Evolutionary conservation across 92 coral and sea anemone genomes (phyloP).

Genomic region (Porites cylindrica): DNA sequence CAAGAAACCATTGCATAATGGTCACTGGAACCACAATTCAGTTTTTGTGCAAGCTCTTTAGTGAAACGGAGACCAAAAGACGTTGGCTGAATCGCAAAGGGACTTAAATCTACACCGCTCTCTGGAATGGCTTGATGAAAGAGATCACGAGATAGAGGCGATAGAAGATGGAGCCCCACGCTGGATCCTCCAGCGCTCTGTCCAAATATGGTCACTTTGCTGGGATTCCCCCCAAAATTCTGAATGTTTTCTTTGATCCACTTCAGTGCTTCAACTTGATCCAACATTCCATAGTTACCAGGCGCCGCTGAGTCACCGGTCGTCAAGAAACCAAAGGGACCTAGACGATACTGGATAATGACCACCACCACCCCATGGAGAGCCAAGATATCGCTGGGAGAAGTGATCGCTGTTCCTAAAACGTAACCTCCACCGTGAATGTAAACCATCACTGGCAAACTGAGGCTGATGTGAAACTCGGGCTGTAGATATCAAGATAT

Average conservation of each 20-base stretch:
- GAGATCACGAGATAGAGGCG: constrained; percentile 62
- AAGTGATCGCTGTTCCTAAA: background rate
- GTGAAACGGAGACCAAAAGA: constrained; percentile 34
- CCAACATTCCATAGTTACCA: constrained; percentile 48
- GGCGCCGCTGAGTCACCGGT: too few species aligned
- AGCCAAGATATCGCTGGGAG: too few species aligned
- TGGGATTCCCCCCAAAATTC: constrained; percentile 82
- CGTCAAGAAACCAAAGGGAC: constrained; percentile 16
- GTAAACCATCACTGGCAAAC: constrained; percentile 61
- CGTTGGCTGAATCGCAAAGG: constrained; percentile 30
- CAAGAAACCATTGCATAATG: constrained; percentile 30
- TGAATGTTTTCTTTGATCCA: too few species aligned
- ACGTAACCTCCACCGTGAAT: constrained; percentile 52
- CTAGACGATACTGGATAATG: constrained; percentile 57
- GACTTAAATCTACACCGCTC: too few species aligned
- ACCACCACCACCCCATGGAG: constrained; percentile 3
- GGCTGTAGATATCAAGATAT: background rate
- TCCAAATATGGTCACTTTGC: constrained; percentile 82
- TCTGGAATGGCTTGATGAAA: too few species aligned
- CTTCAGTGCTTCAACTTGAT: constrained; percentile 58
- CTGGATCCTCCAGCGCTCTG: constrained; percentile 87
- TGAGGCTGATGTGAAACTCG: too few species aligned
- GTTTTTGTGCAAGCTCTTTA: constrained; percentile 40
- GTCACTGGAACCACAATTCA: constrained; percentile 40
- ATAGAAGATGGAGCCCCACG: constrained; percentile 70